phyloP scores from a whole-genome alignment of 2,797 vertebrate genomes.

The Alca torda region DNA sequence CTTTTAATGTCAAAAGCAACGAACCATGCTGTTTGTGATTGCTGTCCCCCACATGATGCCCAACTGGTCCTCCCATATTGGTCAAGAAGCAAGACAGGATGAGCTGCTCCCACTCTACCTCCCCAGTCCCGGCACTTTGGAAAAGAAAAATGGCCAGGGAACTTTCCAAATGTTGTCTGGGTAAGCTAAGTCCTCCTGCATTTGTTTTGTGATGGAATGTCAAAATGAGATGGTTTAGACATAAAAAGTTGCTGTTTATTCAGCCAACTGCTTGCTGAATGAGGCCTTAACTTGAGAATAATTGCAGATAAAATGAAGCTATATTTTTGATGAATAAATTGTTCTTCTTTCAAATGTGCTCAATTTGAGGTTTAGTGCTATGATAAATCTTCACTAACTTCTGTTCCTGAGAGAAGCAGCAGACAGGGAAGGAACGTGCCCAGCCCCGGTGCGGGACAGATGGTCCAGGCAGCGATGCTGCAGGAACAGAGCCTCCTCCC shows the following conservation, averaged over 20 bases:
- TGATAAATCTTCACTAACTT: slow-evolving; percentile 57
- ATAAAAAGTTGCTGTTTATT: slow-evolving; percentile 51
- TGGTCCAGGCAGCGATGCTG: neutral
- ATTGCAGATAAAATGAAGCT: slow-evolving; percentile 52
- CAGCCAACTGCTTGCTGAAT: slow-evolving; percentile 21
- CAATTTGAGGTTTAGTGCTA: slow-evolving; percentile 50
- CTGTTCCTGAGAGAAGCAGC: slow-evolving; percentile 8
- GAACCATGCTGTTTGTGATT: rapidly evolving
- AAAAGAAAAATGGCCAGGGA: neutral
- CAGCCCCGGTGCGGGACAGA: neutral
- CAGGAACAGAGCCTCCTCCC: neutral
- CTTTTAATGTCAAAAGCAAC: neutral
- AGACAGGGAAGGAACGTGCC: neutral
- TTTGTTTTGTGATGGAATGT: slow-evolving; percentile 9
- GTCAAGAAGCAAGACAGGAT: neutral
- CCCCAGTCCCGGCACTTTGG: neutral
- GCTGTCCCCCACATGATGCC: neutral
- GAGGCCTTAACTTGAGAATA: slow-evolving; percentile 52
- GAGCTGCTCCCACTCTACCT: neutral
- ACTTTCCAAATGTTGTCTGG: neutral
- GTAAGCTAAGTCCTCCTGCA: neutral
- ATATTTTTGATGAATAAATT: slow-evolving; percentile 66
- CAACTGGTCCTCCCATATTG: neutral
- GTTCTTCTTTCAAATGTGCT: slow-evolving; percentile 57
- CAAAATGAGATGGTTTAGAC: neutral